Evolutionary conservation across 2,113 vertebrate genomes (phyloP), one percentile per base, ranked within the genome.

Genomic region (Euleptes europaea): DNA sequence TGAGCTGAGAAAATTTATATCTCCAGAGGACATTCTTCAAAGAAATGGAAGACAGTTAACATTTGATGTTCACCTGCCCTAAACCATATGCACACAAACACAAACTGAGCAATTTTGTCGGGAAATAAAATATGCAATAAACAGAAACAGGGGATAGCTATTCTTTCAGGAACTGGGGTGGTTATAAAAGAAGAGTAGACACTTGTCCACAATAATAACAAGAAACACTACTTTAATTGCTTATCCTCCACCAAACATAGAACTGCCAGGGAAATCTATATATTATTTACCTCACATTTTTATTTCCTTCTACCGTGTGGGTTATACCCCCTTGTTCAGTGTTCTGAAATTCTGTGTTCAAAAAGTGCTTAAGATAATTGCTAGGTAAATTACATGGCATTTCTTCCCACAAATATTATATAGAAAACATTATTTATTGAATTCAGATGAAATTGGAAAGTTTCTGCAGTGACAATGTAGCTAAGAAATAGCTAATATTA

Each of bases 1-100:
- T 99, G 63, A 99, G 97, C 84, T 98, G 98, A 90, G 98, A 99
- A 92, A 99, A 99, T 88, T 98, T 99, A 92, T 98, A 99, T 84
- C 94, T 96, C 98, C 98, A 99, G 85, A 98, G 94, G 12, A 97
- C 87, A 0, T 94, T 96, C 98, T 99, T 90, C 77, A 80, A 89
- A 90, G 38, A 83, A 91, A 93, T 79, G 17, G 84, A 82, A 87
- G 49, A 49, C 82, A 86, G 83, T 87, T n/a, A 84, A 66, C 21
- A 65, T 28, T 78, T 49, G 1, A 63, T 63, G 23, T 63, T 63
- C 28, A 51, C 42, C 78, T 79, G 67, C 4, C 28, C 66, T 80
- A 90, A 74, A 1, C 42, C 9, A 71, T 49, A 31, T 2, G 6
- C 13, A 21, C 31, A 40, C 21, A 31, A 12, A 3, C 4, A 76